phyloP scores from a whole-genome alignment of 2,888 invertebrate genomes.

The Schrankia costaestrigalis region DNA sequence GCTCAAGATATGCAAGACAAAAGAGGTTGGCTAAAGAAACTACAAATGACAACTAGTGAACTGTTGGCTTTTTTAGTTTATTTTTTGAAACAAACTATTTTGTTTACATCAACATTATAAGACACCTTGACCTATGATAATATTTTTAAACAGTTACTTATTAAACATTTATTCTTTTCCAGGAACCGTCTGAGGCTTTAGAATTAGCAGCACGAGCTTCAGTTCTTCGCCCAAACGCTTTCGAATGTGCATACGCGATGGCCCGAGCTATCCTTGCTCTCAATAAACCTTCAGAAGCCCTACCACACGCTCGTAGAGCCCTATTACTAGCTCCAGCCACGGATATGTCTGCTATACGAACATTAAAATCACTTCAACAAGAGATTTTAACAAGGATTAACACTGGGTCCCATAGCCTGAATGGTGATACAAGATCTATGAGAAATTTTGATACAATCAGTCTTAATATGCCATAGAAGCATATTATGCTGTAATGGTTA shows the following conservation, averaged over 20 bases:
- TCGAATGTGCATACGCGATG: constrained; percentile 95
- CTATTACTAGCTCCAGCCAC: constrained; percentile 85
- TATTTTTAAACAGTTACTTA: not conserved
- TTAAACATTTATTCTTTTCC: constrained; percentile 32
- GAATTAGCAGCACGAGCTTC: constrained; percentile 94
- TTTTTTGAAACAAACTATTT: too few relatives aligned
- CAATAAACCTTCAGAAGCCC: constrained; percentile 86
- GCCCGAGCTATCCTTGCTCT: constrained; percentile 92
- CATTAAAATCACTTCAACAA: constrained; percentile 87
- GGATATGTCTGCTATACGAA: constrained; percentile 86
- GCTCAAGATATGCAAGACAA: too few relatives aligned
- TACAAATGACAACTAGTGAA: too few relatives aligned
- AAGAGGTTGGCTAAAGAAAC: too few relatives aligned
- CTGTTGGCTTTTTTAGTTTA: too few relatives aligned
- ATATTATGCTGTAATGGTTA: not conserved
- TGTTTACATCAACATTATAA: too few relatives aligned
- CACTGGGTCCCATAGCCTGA: constrained; percentile 64
- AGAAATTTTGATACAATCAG: constrained; percentile 76
- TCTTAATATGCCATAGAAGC: constrained; percentile 64
- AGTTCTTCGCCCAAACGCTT: constrained; percentile 90
- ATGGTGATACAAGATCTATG: constrained; percentile 63
- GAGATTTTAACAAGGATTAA: constrained; percentile 82
- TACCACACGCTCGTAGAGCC: constrained; percentile 91
- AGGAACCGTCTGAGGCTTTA: constrained; percentile 93
- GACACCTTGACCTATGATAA: too few relatives aligned